These are phyloP conservation scores for Xiphias gladius DNA, from an alignment of 2,113 vertebrate genomes.

Conservation along the genomic window DNA sequence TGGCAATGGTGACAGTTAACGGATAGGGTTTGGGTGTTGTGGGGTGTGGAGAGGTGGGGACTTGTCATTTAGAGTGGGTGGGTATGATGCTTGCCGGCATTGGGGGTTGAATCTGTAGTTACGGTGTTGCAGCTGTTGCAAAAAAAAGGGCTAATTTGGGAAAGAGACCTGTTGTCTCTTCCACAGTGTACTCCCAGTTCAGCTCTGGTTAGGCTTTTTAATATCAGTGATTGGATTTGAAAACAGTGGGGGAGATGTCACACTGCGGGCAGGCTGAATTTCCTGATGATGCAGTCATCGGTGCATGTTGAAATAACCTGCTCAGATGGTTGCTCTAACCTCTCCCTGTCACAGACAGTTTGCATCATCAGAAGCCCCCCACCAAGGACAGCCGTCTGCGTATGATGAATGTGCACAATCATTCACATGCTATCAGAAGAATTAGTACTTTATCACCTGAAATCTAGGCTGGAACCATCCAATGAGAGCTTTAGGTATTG, in stretches of 20 bases:
- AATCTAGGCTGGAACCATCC: neutral
- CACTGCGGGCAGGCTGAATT: slow-evolving; percentile 42
- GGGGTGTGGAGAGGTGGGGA: slow-evolving; percentile 11
- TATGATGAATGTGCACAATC: slow-evolving; percentile 50
- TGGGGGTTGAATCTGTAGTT: slow-evolving; percentile 17
- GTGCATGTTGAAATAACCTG: slow-evolving; percentile 49
- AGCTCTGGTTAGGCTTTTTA: slow-evolving; percentile 49
- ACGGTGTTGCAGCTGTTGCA: slow-evolving; percentile 2
- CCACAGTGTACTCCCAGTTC: slow-evolving; percentile 31
- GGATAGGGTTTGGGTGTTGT: slow-evolving; percentile 13
- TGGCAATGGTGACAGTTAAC: slow-evolving; percentile 56
- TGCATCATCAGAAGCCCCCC: slow-evolving; percentile 21
- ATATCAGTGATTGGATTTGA: slow-evolving; percentile 70
- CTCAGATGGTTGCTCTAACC: slow-evolving; percentile 38
- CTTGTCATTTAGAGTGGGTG: slow-evolving; percentile 46
- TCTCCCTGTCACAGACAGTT: slow-evolving; percentile 52
- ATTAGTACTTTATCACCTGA: slow-evolving; percentile 16
- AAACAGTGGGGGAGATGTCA: slow-evolving; percentile 52
- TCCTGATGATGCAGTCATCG: slow-evolving; percentile 61
- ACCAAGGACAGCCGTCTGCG: slow-evolving; percentile 27
- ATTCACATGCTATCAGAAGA: slow-evolving; percentile 3
- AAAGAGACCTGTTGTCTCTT: slow-evolving; percentile 48
- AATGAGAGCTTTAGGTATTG: neutral
- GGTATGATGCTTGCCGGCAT: neutral
- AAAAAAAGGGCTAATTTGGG: slow-evolving; percentile 26